phyloP scores from a whole-genome alignment of 2,797 vertebrate species.

The Falco berigora region DNA sequence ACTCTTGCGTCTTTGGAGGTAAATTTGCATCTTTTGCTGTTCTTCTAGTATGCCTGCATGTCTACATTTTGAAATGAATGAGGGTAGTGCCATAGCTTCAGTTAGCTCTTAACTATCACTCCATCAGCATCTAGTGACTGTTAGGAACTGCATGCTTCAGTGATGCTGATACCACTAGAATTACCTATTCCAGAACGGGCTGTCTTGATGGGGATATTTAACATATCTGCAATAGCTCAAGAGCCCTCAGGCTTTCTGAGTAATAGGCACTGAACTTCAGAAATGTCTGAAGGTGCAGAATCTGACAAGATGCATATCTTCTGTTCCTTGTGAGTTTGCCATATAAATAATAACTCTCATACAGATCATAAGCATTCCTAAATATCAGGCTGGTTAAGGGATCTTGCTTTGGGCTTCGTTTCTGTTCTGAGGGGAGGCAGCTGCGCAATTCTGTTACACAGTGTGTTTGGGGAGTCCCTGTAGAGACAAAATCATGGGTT shows the following conservation, averaged over 20 bases:
- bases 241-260: not conserved
- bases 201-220: not conserved
- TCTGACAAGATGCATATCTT: not conserved
- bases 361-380: not conserved
- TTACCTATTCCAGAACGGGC: not conserved
- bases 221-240: not conserved
- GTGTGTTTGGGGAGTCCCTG: not conserved
- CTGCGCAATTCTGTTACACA: not conserved
- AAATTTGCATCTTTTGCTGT: not conserved
- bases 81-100: not conserved
- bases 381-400: not conserved
- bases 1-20: slow-evolving; percentile 10
- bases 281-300: not conserved
- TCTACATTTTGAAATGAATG: not conserved
- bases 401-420: not conserved
- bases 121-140: not conserved
- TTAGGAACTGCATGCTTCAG: not conserved
- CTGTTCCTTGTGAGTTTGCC: not conserved
- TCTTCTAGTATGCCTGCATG: not conserved
- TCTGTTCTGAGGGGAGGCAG: not conserved
- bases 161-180: not conserved
- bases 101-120: not conserved
- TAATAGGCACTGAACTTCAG: not conserved
- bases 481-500: not conserved
- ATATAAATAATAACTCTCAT: not conserved